Conservation (phyloP, 2,113 vertebrate species). For the Lynx canadensis region DNA sequence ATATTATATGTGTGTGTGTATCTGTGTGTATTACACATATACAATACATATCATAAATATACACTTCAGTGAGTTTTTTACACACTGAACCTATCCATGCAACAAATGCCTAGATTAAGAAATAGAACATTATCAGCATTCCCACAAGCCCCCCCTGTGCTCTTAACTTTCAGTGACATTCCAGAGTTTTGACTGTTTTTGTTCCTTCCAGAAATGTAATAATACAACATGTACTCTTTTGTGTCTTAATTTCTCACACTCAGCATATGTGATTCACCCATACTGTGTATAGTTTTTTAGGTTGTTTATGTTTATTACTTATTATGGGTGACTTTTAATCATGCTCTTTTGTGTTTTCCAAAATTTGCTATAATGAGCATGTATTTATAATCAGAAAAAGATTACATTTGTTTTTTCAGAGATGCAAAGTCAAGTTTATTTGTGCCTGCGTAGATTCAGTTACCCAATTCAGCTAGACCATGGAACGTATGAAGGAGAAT, state of each 20-base stretch:
- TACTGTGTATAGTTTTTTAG: not conserved
- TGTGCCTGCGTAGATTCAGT: not conserved
- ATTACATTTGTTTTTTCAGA: not conserved
- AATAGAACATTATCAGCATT: not conserved
- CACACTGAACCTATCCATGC: too few relatives aligned
- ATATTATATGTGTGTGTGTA: not conserved
- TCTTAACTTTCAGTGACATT: not conserved
- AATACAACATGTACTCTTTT: not conserved
- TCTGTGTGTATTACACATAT: not conserved
- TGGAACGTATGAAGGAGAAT: not conserved
- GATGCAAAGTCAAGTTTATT: not conserved
- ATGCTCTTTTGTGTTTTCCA: not conserved
- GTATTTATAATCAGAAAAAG: not conserved
- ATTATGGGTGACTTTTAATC: not conserved
- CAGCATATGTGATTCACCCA: not conserved
- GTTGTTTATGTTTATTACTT: not conserved
- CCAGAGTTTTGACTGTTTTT: not conserved
- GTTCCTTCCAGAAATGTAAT: not conserved
- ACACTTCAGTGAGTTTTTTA: not conserved
- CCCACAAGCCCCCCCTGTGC: not conserved
- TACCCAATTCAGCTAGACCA: not conserved
- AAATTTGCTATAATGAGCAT: not conserved
- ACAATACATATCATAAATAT: not conserved
- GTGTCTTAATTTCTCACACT: not conserved
- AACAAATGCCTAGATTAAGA: not conserved